Conservation (phyloP, 92 coral and sea anemone genomes). For the Palythoa grandiflora region DNA sequence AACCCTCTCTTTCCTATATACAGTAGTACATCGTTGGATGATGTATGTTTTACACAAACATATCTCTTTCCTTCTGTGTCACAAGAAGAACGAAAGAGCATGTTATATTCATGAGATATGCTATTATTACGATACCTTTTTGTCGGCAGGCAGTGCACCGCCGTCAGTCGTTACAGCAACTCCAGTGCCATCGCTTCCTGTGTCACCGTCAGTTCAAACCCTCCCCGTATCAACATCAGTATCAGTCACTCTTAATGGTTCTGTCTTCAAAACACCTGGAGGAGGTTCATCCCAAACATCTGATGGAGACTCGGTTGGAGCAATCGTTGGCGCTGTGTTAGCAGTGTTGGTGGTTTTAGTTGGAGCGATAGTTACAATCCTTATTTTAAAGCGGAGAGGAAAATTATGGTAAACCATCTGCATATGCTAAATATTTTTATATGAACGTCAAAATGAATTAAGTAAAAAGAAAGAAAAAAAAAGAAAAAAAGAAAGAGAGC, state of each 20-base stretch:
- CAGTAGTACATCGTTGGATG: too few species aligned
- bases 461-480: too few species aligned
- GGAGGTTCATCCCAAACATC: not conserved
- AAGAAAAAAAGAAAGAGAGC: too few species aligned
- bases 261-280: not conserved
- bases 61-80: too few species aligned
- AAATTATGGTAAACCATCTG: not conserved
- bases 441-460: too few species aligned
- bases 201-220: not conserved
- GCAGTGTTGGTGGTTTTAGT: not conserved
- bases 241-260: not conserved
- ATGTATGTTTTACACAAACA: too few species aligned
- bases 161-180: not conserved
- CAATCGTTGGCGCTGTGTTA: conserved; percentile 18
- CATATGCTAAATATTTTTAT: not conserved
- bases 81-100: too few species aligned
- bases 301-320: not conserved
- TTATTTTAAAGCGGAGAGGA: conserved; percentile 14
- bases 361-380: conserved; percentile 15
- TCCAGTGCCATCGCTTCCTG: not conserved
- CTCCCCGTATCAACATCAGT: not conserved
- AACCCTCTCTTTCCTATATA: too few species aligned
- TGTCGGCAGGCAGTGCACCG: not conserved
- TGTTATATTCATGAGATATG: too few species aligned
- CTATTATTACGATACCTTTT: not conserved